Evolutionary conservation across 2,888 invertebrate species (phyloP).

Genomic region (Meloe dianella): DNA sequence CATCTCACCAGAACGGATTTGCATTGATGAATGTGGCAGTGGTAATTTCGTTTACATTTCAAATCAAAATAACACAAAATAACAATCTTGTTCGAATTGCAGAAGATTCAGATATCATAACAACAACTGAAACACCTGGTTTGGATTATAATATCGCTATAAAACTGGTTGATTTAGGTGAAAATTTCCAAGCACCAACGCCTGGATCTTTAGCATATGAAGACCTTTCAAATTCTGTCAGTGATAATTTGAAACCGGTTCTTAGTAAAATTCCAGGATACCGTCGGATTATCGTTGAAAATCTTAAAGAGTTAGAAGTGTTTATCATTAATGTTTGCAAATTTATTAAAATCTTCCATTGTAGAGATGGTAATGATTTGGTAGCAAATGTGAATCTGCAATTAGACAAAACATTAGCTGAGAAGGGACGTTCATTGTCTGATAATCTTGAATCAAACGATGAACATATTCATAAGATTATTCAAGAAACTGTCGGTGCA

Average conservation of each 20-base stretch:
- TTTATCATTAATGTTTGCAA: background rate
- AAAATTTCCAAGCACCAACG: conserved; percentile 77
- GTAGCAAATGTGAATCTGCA: conserved; percentile 78
- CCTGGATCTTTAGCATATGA: conserved; percentile 76
- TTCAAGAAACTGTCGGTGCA: conserved; percentile 72
- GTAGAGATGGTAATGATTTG: conserved; percentile 68
- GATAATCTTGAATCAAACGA: conserved; percentile 48
- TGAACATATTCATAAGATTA: conserved; percentile 62
- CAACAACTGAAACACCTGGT: conserved; percentile 70
- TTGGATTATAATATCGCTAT: conserved; percentile 74
- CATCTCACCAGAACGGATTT: conserved; percentile 77
- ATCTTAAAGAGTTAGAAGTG: conserved; percentile 76
- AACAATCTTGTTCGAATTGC: conserved; percentile 30
- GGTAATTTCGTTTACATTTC: conserved; percentile 60
- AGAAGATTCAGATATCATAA: conserved; percentile 66
- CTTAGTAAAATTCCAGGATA: conserved; percentile 74
- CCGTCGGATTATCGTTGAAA: conserved; percentile 70
- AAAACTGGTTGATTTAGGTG: conserved; percentile 76
- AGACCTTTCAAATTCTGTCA: conserved; percentile 70
- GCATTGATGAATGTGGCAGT: conserved; percentile 81
- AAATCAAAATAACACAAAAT: too few species aligned
- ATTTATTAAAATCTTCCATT: conserved; percentile 25
- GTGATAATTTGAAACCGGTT: conserved; percentile 68
- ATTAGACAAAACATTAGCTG: conserved; percentile 72
- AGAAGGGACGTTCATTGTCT: conserved; percentile 64